Evolutionary conservation across 2,113 vertebrate species (phyloP), one percentile per base, ranked within the genome.

Genomic region (Dicerorhinus sumatrensis): DNA sequence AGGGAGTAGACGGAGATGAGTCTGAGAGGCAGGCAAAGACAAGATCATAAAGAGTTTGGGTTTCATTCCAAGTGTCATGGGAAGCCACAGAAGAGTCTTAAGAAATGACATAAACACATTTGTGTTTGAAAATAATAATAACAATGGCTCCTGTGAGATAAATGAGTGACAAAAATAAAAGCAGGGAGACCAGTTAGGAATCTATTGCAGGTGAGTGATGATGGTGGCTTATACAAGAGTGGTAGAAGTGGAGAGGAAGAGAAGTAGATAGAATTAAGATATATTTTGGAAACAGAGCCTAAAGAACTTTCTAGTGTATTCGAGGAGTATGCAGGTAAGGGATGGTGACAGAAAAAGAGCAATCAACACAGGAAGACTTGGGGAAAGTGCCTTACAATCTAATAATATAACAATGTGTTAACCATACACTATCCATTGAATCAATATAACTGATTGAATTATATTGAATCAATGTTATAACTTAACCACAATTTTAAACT

Each of bases 401-500:
- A 51, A 54, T 2, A 69, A 39, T 11, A 42, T 29, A 62, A 62
- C 39, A 23, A 8, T 70, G 36, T 16, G 1, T 91, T 29, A 76
- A 46, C 27, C 8, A 54, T 7, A 87, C 5, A 63, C 42, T 92
- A 56, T 54, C 51, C 51, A 17, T 1, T 54, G 14, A 54, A 54
- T 16, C 51, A 54, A 54, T 54, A 33, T 10, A 93, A 48, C 48
- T 48, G 48, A 48, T 48, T 48, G 48, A 48, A 10, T 48, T 48
- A 48, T 48, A 48, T 48, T 9, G 36, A 94, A 65, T 94, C 27
- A 86, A 29, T 42, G 11, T 17, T 69, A 70, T 54, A 86, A 6
- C 60, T 91, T 39, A 51, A 76, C 29, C 33, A 75, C 65, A 63
- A 46, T 67, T 80, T 97, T 85, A 93, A 95, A 54, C 36, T 54